Evolutionary conservation across 2,797 vertebrate species (phyloP).

Genomic region (Galagoides demidoff): DNA sequence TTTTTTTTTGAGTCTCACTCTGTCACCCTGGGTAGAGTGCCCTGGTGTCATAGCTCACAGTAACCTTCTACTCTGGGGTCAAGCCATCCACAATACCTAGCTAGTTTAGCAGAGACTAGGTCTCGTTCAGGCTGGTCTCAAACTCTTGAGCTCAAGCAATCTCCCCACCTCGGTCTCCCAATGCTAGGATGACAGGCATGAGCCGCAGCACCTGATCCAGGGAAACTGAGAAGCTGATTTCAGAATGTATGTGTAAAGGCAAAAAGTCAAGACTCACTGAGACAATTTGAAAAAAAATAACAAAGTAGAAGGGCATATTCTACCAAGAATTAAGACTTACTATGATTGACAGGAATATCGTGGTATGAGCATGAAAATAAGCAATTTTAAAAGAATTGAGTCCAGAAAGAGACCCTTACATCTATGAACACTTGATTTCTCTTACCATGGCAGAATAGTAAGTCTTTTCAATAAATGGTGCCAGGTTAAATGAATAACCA

Average conservation of each 20-base stretch:
- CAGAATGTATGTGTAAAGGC: background rate
- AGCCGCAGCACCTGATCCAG: too few relatives aligned
- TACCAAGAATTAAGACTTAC: background rate
- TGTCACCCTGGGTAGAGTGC: too few relatives aligned
- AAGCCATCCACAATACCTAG: too few relatives aligned
- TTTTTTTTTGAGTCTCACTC: background rate
- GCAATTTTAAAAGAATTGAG: background rate
- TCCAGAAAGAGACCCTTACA: background rate
- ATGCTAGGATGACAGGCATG: too few relatives aligned
- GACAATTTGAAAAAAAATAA: background rate
- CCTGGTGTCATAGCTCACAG: too few relatives aligned
- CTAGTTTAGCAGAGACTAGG: too few relatives aligned
- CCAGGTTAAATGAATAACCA: background rate
- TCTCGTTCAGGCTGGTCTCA: too few relatives aligned
- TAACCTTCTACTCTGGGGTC: too few relatives aligned
- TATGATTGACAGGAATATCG: background rate
- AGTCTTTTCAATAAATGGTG: background rate
- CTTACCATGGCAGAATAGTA: background rate
- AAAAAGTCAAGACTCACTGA: background rate
- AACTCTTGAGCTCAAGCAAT: too few relatives aligned
- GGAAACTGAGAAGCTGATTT: slow-evolving; percentile 11
- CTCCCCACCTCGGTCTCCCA: too few relatives aligned
- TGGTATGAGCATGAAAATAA: background rate
- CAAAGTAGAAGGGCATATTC: background rate
- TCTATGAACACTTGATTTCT: background rate